Percentiles rank a stretch among this genome's conserved stretches.
Evolutionary conservation across 2,888 invertebrate species (phyloP).

Genomic region (Dicyrtoma fusca): DNA sequence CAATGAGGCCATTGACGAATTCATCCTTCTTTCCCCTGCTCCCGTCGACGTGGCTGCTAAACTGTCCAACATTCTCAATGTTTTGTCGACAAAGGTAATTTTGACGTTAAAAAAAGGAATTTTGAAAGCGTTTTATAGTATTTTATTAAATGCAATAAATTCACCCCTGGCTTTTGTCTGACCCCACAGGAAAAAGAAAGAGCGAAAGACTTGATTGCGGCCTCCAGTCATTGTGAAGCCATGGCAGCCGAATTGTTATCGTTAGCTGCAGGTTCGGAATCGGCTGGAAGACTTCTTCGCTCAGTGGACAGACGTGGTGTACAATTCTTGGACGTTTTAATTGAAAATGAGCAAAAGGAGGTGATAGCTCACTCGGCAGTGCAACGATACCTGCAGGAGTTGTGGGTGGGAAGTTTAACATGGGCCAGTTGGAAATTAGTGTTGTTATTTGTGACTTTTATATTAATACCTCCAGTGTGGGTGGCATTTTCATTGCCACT

Average conservation of each 20-base stretch:
- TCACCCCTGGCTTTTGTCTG: no score
- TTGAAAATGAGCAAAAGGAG: conserved; percentile 98
- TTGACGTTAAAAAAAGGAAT: not conserved
- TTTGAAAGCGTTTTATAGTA: not conserved
- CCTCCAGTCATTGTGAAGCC: conserved; percentile 93
- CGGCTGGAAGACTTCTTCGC: conserved; percentile 90
- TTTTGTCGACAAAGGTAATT: conserved; percentile 75
- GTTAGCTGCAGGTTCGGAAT: conserved; percentile 90
- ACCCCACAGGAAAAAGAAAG: conserved; percentile 87
- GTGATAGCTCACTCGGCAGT: conserved; percentile 91
- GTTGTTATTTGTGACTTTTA: conserved; percentile 87
- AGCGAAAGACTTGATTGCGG: conserved; percentile 92
- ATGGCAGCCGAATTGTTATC: conserved; percentile 97
- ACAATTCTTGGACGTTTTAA: conserved; percentile 93
- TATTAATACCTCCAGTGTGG: conserved; percentile 96
- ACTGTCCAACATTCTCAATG: conserved; percentile 87
- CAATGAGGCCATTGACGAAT: conserved; percentile 96
- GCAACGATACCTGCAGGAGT: conserved; percentile 93
- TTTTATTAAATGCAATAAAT: not conserved
- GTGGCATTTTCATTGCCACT: conserved; percentile 91
- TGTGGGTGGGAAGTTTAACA: conserved; percentile 95
- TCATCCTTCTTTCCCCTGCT: conserved; percentile 97
- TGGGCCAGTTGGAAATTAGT: conserved; percentile 97
- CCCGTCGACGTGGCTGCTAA: conserved; percentile 99
- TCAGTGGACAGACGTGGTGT: conserved; percentile 92